These are phyloP conservation scores for Elmis aenea DNA, from an alignment of 2,888 invertebrate genomes.

Conservation along the genomic window DNA sequence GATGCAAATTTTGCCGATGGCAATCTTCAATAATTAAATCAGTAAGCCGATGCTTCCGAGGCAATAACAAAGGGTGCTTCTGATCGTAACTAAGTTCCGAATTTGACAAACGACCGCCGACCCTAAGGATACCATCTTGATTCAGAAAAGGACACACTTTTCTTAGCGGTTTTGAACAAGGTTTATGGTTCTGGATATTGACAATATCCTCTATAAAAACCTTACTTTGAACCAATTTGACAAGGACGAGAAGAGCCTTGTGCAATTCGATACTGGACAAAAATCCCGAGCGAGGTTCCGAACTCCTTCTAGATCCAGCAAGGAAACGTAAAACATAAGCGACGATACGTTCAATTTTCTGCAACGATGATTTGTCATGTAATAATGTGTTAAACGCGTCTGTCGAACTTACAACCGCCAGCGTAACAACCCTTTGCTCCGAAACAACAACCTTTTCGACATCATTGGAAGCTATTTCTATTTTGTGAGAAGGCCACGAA, in stretches of 20 bases:
- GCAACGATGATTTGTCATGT: not conserved
- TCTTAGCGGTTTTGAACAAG: conserved; percentile 2
- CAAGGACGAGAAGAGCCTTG: conserved; percentile 2
- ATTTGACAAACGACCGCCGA: conserved; percentile 13
- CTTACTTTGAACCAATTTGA: conserved; percentile 7
- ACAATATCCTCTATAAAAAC: conserved; percentile 3
- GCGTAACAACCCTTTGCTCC: not conserved
- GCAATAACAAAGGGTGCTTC: conserved; percentile 14
- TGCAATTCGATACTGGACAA: conserved; percentile 5
- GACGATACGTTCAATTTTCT: conserved; percentile 1
- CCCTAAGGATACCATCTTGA: conserved; percentile 8
- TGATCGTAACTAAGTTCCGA: conserved; percentile 5
- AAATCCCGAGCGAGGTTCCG: not conserved
- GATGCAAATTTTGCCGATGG: conserved; percentile 17
- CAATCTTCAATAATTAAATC: conserved; percentile 19
- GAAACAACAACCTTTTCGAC: not conserved
- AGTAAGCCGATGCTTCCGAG: conserved; percentile 7
- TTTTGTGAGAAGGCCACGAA: no score
- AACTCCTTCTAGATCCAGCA: conserved; percentile 5
- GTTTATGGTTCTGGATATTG: no score
- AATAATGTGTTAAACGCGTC: not conserved
- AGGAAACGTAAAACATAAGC: conserved; percentile 8
- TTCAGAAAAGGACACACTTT: conserved; percentile 14
- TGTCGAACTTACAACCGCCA: not conserved
- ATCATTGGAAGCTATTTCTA: no score